These are phyloP conservation scores for Caenorhabditis virilis DNA, from an alignment of 2,888 invertebrate genomes.

Conservation along the genomic window DNA sequence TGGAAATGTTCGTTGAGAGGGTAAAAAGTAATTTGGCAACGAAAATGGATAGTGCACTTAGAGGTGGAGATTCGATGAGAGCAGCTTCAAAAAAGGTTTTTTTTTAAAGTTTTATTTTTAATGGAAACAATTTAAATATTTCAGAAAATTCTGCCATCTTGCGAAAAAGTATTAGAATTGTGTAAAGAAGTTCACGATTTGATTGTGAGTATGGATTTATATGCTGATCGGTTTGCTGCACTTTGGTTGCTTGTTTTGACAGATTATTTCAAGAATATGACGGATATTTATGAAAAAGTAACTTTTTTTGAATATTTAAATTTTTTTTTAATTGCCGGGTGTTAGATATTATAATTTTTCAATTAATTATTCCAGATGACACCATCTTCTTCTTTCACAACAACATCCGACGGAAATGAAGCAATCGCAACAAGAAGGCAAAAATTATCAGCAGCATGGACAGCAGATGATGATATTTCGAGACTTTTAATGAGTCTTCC, in stretches of 20 bases:
- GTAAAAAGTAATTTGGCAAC: constrained; percentile 57
- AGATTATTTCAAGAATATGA: constrained; percentile 59
- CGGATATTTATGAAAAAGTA: constrained; percentile 59
- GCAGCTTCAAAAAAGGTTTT: constrained; percentile 17
- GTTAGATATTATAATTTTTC: neutral
- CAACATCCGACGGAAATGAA: constrained; percentile 11
- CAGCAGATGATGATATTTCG: constrained; percentile 92
- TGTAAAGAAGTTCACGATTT: constrained; percentile 61
- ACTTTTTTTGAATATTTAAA: constrained; percentile 1
- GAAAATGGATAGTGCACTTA: constrained; percentile 46
- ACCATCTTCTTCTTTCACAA: constrained; percentile 20
- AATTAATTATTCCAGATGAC: constrained; percentile 40
- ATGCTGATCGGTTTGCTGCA: constrained; percentile 65
- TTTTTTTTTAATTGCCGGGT: too few species aligned
- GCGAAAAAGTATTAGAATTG: constrained; percentile 54
- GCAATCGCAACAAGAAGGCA: constrained; percentile 70
- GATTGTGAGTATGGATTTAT: constrained; percentile 65
- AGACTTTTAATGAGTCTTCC: constrained; percentile 85
- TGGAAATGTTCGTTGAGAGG: constrained; percentile 78
- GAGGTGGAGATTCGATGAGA: constrained; percentile 41
- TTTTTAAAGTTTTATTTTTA: constrained; percentile 4
- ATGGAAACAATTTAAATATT: constrained; percentile 4
- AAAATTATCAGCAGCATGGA: constrained; percentile 84
- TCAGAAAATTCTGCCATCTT: constrained; percentile 55
- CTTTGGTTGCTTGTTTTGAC: constrained; percentile 65